Evolutionary conservation across 2,113 vertebrate species (phyloP).

Genomic region (Paraplagusia blochii): DNA sequence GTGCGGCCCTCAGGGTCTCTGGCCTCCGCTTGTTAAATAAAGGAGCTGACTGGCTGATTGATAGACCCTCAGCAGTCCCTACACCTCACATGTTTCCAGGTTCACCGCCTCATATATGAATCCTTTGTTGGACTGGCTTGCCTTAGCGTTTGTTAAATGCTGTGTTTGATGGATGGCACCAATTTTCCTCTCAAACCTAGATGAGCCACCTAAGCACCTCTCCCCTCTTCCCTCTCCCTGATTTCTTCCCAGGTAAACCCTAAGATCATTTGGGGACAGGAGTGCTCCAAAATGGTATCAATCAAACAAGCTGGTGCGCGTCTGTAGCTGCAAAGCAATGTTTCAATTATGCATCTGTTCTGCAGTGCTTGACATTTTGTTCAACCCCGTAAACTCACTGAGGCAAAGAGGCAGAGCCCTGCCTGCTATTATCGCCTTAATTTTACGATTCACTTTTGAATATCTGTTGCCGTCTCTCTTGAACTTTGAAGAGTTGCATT

Average conservation of each 20-base stretch:
- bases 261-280: constrained; percentile 60
- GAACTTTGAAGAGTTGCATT: not conserved
- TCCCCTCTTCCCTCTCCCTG: constrained; percentile 50
- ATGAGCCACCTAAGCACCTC: constrained; percentile 74
- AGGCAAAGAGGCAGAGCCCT: constrained; percentile 21
- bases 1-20: constrained; percentile 70
- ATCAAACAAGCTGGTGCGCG: constrained; percentile 65
- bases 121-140: constrained; percentile 68
- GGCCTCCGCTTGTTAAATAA: constrained; percentile 79
- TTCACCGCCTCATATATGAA: constrained; percentile 73
- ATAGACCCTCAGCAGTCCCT: constrained; percentile 76
- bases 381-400: constrained; percentile 31
- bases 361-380: constrained; percentile 43
- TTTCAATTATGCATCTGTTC: constrained; percentile 72
- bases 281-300: constrained; percentile 75
- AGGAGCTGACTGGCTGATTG: constrained; percentile 79
- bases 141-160: constrained; percentile 76
- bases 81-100: constrained; percentile 69
- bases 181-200: constrained; percentile 78
- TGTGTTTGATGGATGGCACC: constrained; percentile 79
- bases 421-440: constrained; percentile 24
- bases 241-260: constrained; percentile 72
- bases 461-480: not conserved
- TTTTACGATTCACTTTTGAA: constrained; percentile 16
- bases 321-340: constrained; percentile 50